Base-by-base conservation (phyloP, 1,140 invertebrate species). In the Halesus radiatus region DNA sequence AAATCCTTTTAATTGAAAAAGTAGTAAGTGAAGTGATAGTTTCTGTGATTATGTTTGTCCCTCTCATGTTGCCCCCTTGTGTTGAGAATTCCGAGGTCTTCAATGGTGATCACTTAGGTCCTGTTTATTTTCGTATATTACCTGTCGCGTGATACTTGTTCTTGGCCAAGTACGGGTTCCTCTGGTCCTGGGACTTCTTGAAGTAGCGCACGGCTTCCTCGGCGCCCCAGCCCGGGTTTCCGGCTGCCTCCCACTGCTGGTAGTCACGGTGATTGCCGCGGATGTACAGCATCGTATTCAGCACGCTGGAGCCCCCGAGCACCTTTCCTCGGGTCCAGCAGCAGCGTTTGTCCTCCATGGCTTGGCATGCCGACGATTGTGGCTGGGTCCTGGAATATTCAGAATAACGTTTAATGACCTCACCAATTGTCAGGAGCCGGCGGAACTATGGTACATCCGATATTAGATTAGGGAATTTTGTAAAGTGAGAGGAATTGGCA, bases 281-380 rank as follows among this genome's bases (percentile, higher is more conserved):
- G 6, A 98, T 93, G 86, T 98, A 98, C 0, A 98, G 91, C 97
- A 99, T 96, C 0, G 95, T 96, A 82, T 96, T 97, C 0, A 96
- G 87, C 0, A 96, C 95, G 16, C 93, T 94, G 0, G 95, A 97
- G 0, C 98, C 98, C 0, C 97, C 97, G 13, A 96, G 86, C 3
- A 95, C 92, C 88, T 96, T 96, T 56, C 96, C 96, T 74, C 95
- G 91, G 0, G 95, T 96, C 95, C 95, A 96, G 82, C 93, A 94
- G 85, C 95, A 96, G 50, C 95, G 90, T 50, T 92, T 92, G 85
- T 95, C 95, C 54, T 92, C 90, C 94, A 96, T 96, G 0, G 95
- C 95, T 85, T 95, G 94, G 81, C 96, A 97, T 0, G 96, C 96
- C 0, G 95, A 92, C 26, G 93, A 89, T 85, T 97, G 95, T 0